These are phyloP conservation scores for Delphinapterus leucas DNA, from an alignment of 2,113 vertebrate species.

Conservation along the genomic window DNA sequence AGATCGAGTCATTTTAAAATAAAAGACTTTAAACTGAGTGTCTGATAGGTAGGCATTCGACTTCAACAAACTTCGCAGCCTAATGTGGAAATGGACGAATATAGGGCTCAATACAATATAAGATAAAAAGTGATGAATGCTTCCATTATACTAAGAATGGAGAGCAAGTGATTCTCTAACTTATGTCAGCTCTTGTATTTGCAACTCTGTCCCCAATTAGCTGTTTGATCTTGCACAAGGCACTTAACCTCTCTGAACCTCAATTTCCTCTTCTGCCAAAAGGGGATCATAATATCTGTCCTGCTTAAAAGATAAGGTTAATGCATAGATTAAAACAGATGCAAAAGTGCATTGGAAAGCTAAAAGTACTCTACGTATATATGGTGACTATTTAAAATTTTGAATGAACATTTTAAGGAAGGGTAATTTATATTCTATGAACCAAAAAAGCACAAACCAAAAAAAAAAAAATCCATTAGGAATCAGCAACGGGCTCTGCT, in stretches of 20 bases:
- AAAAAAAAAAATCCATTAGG: neutral
- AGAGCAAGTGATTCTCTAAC: neutral
- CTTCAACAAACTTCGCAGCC: neutral
- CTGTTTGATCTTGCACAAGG: neutral
- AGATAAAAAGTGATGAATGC: neutral
- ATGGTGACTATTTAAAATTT: neutral
- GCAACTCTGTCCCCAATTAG: neutral
- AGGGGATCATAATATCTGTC: neutral
- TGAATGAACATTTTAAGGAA: slow-evolving; percentile 34
- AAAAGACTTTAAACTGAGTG: neutral
- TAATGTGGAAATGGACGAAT: neutral
- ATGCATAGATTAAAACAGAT: slow-evolving; percentile 7
- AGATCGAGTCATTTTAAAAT: no score
- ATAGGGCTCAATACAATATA: accelerated
- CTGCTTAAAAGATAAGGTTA: neutral
- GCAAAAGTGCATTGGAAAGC: neutral
- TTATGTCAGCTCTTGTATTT: neutral
- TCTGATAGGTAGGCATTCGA: neutral
- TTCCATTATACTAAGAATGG: neutral
- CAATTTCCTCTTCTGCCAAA: neutral
- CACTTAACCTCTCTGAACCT: slow-evolving; percentile 46
- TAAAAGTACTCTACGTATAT: neutral
- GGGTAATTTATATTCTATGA: slow-evolving; percentile 34
- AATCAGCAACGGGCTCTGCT: neutral
- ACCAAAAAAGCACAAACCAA: neutral